phyloP scores from a whole-genome alignment of 2,113 vertebrate species.

The Trachemys scripta region DNA sequence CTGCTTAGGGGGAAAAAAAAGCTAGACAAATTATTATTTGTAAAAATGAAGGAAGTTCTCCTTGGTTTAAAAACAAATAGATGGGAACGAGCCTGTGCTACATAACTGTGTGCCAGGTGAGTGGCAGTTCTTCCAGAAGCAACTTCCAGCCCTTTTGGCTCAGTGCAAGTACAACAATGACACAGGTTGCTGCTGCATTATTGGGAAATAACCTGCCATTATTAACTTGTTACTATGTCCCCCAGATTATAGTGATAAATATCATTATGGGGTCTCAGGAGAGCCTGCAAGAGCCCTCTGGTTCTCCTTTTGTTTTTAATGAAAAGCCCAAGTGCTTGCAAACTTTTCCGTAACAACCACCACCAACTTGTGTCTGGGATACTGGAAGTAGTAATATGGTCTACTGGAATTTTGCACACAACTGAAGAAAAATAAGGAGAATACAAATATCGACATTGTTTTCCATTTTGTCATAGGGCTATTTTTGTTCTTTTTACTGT shows the following conservation, averaged over 20 bases:
- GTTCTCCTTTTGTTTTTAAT: not conserved
- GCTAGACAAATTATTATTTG: not conserved
- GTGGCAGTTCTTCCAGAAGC: not conserved
- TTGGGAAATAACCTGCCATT: rapidly evolving
- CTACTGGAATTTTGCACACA: not conserved
- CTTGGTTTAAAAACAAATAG: not conserved
- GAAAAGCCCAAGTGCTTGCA: not conserved
- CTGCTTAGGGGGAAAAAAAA: not conserved
- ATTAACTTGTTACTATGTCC: rapidly evolving
- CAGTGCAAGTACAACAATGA: not conserved
- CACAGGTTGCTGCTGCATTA: not conserved
- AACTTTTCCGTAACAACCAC: not conserved
- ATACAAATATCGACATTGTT: not conserved
- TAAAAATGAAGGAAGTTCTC: not conserved
- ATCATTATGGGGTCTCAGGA: not conserved
- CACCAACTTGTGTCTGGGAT: not conserved
- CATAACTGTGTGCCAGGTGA: not conserved
- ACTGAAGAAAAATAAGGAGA: not conserved
- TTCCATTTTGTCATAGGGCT: not conserved
- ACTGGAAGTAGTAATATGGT: not conserved
- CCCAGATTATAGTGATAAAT: not conserved
- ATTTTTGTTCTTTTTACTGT: not conserved
- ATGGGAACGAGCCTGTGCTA: not conserved
- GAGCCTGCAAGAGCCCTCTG: not conserved
- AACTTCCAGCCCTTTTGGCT: rapidly evolving